phyloP scores from a whole-genome alignment of 1,140 invertebrate species.

The Neodiprion virginianus region DNA sequence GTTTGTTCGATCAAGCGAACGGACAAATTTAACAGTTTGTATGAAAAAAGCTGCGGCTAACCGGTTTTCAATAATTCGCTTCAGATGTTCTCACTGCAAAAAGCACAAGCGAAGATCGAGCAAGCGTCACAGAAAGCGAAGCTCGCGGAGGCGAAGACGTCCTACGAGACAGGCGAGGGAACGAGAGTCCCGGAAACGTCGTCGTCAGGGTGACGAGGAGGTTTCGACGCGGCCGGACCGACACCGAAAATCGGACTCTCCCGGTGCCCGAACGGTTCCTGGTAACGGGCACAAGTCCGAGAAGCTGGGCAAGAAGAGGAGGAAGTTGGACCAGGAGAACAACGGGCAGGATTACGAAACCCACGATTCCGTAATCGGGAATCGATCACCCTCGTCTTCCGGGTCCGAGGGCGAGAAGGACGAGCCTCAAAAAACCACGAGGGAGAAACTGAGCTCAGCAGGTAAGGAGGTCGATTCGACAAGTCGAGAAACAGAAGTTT shows the following conservation, averaged over 20 bases:
- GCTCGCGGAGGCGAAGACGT: not conserved
- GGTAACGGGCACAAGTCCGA: not conserved
- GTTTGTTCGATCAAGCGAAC: not conserved
- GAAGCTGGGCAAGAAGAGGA: constrained; percentile 2
- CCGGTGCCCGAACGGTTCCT: not conserved
- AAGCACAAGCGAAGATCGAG: constrained; percentile 10
- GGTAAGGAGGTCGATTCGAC: not conserved
- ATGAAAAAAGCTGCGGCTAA: not conserved
- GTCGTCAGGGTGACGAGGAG: constrained; percentile 17
- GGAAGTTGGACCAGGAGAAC: not conserved
- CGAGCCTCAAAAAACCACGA: constrained; percentile 3
- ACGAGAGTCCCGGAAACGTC: constrained; percentile 3
- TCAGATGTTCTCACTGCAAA: not conserved
- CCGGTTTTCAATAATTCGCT: not conserved
- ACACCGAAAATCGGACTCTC: not conserved
- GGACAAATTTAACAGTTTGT: not conserved
- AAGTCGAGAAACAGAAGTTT: too few relatives aligned
- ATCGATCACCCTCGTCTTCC: not conserved
- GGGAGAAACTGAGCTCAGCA: constrained; percentile 9
- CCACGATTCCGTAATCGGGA: not conserved
- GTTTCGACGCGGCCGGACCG: constrained; percentile 1
- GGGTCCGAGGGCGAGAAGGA: constrained; percentile 25
- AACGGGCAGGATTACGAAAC: not conserved
- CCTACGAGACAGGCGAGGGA: constrained; percentile 8
- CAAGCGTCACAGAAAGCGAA: constrained; percentile 12